Conservation (phyloP, 1,140 invertebrate species). For the Drosophila mauritiana region DNA sequence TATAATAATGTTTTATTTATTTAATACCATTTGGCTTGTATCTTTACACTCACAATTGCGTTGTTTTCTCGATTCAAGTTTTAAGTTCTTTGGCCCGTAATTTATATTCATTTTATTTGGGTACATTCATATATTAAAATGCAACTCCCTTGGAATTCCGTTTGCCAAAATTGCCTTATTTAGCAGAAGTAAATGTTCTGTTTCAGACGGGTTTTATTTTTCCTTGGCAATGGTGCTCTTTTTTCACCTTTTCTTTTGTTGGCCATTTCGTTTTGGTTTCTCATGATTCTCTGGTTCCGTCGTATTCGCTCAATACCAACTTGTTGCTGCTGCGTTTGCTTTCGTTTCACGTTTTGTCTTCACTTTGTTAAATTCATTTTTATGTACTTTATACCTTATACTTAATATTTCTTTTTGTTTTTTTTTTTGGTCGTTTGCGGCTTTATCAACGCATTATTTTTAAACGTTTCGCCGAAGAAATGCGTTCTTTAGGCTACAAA, state of each 20-base stretch:
- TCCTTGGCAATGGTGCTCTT: neutral
- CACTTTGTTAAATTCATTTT: slow-evolving; percentile 1
- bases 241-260: slow-evolving; percentile 13
- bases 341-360: slow-evolving; percentile 29
- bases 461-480: slow-evolving; percentile 28
- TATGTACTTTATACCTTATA: too few relatives aligned
- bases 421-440: slow-evolving; percentile 24
- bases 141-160: slow-evolving; percentile 11
- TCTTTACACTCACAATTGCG: neutral
- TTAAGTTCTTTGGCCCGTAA: neutral
- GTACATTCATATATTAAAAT: neutral
- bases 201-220: slow-evolving; percentile 20
- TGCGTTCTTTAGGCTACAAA: slow-evolving; percentile 13
- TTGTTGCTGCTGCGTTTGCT: slow-evolving; percentile 51
- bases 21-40: neutral
- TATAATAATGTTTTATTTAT: neutral
- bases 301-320: slow-evolving; percentile 37
- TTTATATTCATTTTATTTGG: neutral
- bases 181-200: slow-evolving; percentile 13
- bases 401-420: neutral
- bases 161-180: slow-evolving; percentile 16
- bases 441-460: slow-evolving; percentile 47
- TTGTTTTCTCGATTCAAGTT: neutral
- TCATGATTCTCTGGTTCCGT: slow-evolving; percentile 37
- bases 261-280: slow-evolving; percentile 13